These are phyloP conservation scores for Mellilla xanthometata DNA, from an alignment of 2,888 invertebrate genomes.

Conservation along the genomic window DNA sequence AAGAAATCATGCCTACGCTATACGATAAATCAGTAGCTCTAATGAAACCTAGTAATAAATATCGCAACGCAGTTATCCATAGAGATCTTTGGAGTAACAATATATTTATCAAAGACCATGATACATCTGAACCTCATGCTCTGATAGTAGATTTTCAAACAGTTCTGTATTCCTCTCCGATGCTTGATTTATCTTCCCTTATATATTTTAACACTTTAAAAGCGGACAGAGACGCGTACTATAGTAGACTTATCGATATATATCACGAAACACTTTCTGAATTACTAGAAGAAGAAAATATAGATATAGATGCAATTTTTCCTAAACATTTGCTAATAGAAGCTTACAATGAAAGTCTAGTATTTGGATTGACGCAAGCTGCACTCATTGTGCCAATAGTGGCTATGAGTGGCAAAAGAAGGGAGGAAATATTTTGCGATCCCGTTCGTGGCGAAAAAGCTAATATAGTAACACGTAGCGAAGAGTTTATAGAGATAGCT, in stretches of 20 bases:
- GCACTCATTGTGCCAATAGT: conserved; percentile 60
- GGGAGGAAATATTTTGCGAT: conserved; percentile 50
- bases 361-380: conserved; percentile 65
- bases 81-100: conserved; percentile 86
- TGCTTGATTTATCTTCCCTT: conserved; percentile 83
- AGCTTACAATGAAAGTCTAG: conserved; percentile 54
- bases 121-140: conserved; percentile 61
- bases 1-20: conserved; percentile 44
- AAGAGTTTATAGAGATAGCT: conserved; percentile 56
- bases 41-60: conserved; percentile 62
- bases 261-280: conserved; percentile 77
- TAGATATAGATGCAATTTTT: conserved; percentile 46
- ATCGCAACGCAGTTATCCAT: conserved; percentile 80
- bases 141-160: conserved; percentile 87
- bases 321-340: conserved; percentile 39
- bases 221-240: conserved; percentile 63
- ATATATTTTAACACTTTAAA: conserved; percentile 80
- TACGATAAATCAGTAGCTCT: conserved; percentile 48
- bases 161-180: conserved; percentile 85
- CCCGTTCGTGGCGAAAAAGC: conserved; percentile 43
- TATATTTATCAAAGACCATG: conserved; percentile 70
- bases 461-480: conserved; percentile 54
- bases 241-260: conserved; percentile 66
- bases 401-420: conserved; percentile 46
- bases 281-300: conserved; percentile 56